Conservation (phyloP, 2,113 vertebrate genomes). For the Embiotoca jacksoni region DNA sequence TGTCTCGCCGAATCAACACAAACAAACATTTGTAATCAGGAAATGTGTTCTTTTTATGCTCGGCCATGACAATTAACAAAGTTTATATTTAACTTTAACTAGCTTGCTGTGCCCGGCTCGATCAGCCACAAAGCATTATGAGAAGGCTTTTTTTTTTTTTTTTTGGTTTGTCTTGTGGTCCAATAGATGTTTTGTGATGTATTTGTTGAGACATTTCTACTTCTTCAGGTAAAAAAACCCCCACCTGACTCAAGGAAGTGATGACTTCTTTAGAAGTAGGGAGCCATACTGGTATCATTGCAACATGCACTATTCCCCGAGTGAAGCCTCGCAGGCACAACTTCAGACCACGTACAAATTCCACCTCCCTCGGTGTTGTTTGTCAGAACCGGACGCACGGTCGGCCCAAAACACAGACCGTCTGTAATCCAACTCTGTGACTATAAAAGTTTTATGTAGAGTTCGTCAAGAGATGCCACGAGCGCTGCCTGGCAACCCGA, state of each 20-base stretch:
- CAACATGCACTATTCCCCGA: neutral
- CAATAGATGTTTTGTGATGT: no score
- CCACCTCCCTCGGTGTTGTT: neutral
- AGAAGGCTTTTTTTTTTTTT: neutral
- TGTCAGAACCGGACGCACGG: neutral
- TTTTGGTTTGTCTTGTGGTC: neutral
- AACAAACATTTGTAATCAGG: neutral
- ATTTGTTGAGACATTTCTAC: neutral
- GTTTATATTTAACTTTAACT: conserved; percentile 43
- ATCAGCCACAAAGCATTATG: neutral
- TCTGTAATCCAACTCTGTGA: no score
- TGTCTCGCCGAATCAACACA: neutral
- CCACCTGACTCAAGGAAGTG: neutral
- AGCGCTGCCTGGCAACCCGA: neutral
- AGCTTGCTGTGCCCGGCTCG: neutral
- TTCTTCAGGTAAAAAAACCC: neutral
- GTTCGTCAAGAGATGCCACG: no score
- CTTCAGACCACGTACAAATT: no score
- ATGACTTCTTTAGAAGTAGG: neutral
- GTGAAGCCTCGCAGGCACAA: neutral
- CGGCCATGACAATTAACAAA: neutral
- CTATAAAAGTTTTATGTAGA: no score
- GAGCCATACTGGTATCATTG: neutral
- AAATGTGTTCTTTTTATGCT: conserved; percentile 5
- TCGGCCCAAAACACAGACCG: neutral